Base-by-base conservation (phyloP, 2,113 vertebrate species). In the Muntiacus muntjak region DNA sequence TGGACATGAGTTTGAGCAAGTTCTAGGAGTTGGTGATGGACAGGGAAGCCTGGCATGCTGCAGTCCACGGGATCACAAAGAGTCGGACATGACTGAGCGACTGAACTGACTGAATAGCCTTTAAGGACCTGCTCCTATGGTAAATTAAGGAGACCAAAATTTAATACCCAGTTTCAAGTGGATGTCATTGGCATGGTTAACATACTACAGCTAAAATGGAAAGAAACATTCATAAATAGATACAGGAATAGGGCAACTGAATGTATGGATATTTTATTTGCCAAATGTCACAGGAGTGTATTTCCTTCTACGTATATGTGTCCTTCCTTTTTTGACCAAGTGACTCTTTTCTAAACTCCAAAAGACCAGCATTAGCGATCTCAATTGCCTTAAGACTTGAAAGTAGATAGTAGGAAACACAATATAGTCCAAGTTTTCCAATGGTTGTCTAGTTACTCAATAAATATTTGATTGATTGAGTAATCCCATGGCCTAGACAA, bases 381-480 rank as follows among this genome's bases (percentile, higher is more conserved):
- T 85, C 71, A 79, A 5, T 3, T 33, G 45, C 52, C 52, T 88
- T 50, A 43, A 55, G 47, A 45, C 23, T 33, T 81, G 36, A 87
- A 79, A 57, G 47, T 40, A 60, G 54, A 94, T 76, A 33, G 28
- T 33, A 95, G 28, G n/a, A 93, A 95, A 82, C 57, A 74, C 93
- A 95, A 30, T 12, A 84, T 26, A 19, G 47, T 84, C 81, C 82
- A 94, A 89, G 91, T 94, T 96, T 96, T 93, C 71, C 97, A 94
- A 74, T 84, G 94, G 97, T 94, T 97, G 94, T 97, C 91, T 94
- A 52, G 95, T 97, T 97, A 96, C 95, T 96, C 71, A 84, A 91
- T 94, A 97, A 97, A 98, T 96, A 92, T 67, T 94, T 97, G 92
- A 97, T 97, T 79, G 91, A 87, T 30, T 95, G 97, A 98, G 93